Base-by-base conservation (phyloP, 2,113 vertebrate species). In the Psittacula cyanocephala region DNA sequence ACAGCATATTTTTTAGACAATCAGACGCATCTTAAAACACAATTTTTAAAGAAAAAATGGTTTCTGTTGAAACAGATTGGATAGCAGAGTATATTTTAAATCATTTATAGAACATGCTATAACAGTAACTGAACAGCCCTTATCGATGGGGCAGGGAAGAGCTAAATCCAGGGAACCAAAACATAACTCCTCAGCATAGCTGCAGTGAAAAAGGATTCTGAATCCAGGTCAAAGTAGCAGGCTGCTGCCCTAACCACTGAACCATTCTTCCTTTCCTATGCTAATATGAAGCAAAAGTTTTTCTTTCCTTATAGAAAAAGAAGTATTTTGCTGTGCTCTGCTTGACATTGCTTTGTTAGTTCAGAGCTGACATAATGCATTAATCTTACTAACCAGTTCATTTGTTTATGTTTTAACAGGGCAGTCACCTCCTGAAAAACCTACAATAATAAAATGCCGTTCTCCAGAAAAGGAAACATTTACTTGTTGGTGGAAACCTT, bases 391-490 rank as follows among this genome's bases (percentile, higher is more conserved):
- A 59, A 62, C 43, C 22, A 43, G 15, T 70, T 95, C 0, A 47
- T 75, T 91, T 68, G 19, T 89, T 75, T 63, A 3, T 63, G 8
- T 86, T 17, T 64, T 78, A 27, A 27, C 72, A 97, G 95, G 81
- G 68, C 11, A 14, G 29, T 84, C 82, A 60, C 72, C 86, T 75
- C 96, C 96, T 71, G 92, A 81, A 93, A 97, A 96, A 35, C 96
- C 96, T 75, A 72, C 81, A 14, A 97, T 97, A 86, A 71, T 75
- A 89, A 97, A 97, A 76, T 97, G 96, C 13, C 96, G 96, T 39
- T 97, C 96, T 78, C 96, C 96, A 75, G 96, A 97, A 91, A 97
- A 97, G 39, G 96, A 97, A 91, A 97, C 96, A 6, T 97, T 97
- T 86, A 97, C 91, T 53, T 97, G 96, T 50, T 97, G 96, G 96